A percentile compares a stretch with the other conserved stretches of the same genome.
Evolutionary conservation across 1,140 invertebrate species (phyloP).

Genomic region (Teleopsis dalmanni): DNA sequence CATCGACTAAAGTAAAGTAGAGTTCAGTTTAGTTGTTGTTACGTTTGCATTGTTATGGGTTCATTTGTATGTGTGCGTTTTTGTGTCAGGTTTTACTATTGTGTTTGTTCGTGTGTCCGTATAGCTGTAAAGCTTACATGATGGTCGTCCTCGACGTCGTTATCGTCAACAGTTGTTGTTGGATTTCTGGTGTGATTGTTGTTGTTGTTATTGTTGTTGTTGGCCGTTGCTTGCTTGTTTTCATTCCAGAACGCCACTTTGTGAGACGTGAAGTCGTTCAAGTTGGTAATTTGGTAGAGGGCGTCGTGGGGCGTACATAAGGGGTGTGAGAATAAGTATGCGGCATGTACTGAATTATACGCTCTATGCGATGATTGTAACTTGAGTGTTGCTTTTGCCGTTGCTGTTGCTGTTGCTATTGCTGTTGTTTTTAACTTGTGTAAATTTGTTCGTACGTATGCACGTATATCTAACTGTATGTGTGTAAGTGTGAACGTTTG

Average conservation of each 20-base stretch:
- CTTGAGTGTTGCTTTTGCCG: too few relatives aligned
- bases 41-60: conserved; percentile 1
- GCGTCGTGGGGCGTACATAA: conserved; percentile 1
- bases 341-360: conserved; percentile 7
- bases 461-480: not conserved
- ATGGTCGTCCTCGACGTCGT: conserved; percentile 3
- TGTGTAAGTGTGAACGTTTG: too few relatives aligned
- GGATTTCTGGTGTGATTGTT: not conserved
- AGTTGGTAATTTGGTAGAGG: conserved; percentile 6
- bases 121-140: conserved; percentile 8
- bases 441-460: conserved; percentile 6
- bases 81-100: not conserved
- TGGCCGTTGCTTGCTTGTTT: conserved; percentile 10
- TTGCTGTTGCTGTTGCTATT: too few relatives aligned
- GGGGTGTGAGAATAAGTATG: conserved; percentile 1
- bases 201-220: conserved; percentile 4
- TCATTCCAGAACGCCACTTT: conserved; percentile 13
- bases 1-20: not conserved
- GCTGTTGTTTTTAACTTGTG: too few relatives aligned
- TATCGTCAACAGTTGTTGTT: too few relatives aligned
- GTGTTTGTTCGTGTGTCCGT: not conserved
- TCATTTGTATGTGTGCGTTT: not conserved
- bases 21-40: conserved; percentile 8
- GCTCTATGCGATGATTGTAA: conserved; percentile 9
- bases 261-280: conserved; percentile 10